Evolutionary conservation across 2,888 invertebrate species (phyloP).

Genomic region (Danaus chrysippus): DNA sequence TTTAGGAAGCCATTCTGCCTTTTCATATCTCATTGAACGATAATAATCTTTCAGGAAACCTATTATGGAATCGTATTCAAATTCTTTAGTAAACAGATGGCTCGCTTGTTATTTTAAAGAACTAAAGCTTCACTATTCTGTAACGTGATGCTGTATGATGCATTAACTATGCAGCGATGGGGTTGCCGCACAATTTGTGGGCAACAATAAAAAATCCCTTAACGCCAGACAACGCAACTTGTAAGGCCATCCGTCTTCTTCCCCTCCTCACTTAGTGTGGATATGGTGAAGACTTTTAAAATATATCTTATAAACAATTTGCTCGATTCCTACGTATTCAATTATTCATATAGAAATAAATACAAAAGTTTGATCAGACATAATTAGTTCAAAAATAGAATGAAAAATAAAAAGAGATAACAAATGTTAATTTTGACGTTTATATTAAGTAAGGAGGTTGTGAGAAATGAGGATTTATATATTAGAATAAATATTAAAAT

Average conservation of each 20-base stretch:
- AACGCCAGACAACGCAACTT: constrained; percentile 65
- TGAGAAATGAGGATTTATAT: no score
- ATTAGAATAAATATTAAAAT: no score
- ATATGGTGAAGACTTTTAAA: constrained; percentile 44
- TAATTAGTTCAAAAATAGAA: no score
- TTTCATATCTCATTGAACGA: not conserved
- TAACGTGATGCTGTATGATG: constrained; percentile 37
- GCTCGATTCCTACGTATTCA: not conserved
- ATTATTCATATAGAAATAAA: no score
- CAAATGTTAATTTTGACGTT: constrained; percentile 6
- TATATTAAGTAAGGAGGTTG: no score
- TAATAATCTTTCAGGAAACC: not conserved
- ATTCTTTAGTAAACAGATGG: no score
- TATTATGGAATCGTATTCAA: no score
- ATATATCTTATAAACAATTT: not conserved
- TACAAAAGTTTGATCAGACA: no score
- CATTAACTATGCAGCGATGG: constrained; percentile 69
- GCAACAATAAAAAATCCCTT: constrained; percentile 79
- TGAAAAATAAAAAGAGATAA: constrained; percentile 5
- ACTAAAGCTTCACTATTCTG: constrained; percentile 8
- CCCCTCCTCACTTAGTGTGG: constrained; percentile 52
- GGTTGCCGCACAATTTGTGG: constrained; percentile 68
- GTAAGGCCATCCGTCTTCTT: constrained; percentile 73
- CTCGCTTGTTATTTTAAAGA: not conserved
- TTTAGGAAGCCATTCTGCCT: constrained; percentile 1